Conservation (phyloP, 2,888 invertebrate genomes). For the Oscheius sp. region DNA sequence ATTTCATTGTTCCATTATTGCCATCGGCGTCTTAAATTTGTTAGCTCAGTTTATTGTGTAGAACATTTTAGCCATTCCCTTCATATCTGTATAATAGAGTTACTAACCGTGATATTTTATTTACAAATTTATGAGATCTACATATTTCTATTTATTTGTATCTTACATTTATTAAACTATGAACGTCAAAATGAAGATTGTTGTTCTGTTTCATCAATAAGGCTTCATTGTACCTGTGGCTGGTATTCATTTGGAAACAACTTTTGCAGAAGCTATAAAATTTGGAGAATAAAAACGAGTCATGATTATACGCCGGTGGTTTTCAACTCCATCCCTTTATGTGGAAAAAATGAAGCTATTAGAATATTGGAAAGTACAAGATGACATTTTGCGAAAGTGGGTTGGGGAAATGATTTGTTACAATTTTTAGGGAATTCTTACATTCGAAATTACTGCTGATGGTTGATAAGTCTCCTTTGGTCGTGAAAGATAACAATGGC, state of each 20-base stretch:
- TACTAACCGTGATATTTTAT: neutral
- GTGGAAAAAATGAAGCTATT: conserved; percentile 55
- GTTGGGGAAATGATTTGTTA: neutral
- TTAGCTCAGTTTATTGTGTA: conserved; percentile 81
- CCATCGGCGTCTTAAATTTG: conserved; percentile 83
- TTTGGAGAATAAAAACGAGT: neutral
- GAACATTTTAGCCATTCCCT: neutral
- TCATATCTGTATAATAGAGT: conserved; percentile 1
- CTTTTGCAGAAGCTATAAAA: neutral
- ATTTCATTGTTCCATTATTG: conserved; percentile 79
- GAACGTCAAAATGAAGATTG: neutral
- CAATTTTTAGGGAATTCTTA: conserved; percentile 24
- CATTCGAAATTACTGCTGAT: conserved; percentile 54
- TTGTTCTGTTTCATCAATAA: too few relatives aligned
- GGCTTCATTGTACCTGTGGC: too few relatives aligned
- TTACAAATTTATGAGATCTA: too few relatives aligned
- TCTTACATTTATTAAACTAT: neutral
- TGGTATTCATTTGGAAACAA: neutral
- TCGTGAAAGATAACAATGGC: conserved; percentile 34
- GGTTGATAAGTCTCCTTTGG: conserved; percentile 58
- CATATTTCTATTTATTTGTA: neutral
- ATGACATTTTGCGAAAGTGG: conserved; percentile 41
- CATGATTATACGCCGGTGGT: conserved; percentile 19
- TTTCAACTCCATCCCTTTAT: conserved; percentile 28
- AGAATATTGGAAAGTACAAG: conserved; percentile 61